phyloP scores from a whole-genome alignment of 2,113 vertebrate species.

The Nannospalax galili region DNA sequence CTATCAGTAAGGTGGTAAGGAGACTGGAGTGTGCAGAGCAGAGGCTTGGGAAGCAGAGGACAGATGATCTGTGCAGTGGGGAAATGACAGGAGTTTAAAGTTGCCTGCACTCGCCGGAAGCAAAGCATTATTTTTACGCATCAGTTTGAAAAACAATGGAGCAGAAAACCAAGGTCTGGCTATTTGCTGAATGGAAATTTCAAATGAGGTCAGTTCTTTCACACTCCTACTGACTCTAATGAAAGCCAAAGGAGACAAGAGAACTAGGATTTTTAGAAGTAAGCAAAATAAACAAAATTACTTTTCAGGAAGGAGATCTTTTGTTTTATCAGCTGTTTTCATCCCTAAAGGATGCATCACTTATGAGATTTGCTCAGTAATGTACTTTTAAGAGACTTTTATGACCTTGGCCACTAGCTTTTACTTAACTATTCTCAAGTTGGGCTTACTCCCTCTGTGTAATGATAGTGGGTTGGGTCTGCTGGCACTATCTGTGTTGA shows the following conservation, averaged over 20 bases:
- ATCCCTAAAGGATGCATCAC: neutral
- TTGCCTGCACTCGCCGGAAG: slow-evolving; percentile 33
- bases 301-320: slow-evolving; percentile 43
- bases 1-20: neutral
- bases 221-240: slow-evolving; percentile 49
- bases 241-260: slow-evolving; percentile 59
- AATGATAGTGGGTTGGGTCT: neutral
- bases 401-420: slow-evolving; percentile 23
- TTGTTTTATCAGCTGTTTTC: slow-evolving; percentile 34
- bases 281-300: slow-evolving; percentile 54
- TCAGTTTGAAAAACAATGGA: slow-evolving; percentile 68
- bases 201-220: slow-evolving; percentile 71
- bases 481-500: neutral
- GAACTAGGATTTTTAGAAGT: neutral
- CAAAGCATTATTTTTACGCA: slow-evolving; percentile 60
- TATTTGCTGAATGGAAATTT: slow-evolving; percentile 76
- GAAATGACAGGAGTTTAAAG: neutral
- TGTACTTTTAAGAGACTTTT: slow-evolving; percentile 30
- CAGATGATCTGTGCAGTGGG: neutral
- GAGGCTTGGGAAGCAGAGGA: neutral
- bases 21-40: neutral
- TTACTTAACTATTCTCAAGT: slow-evolving; percentile 41
- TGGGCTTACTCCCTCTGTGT: neutral
- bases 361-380: slow-evolving; percentile 47
- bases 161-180: slow-evolving; percentile 69